Percentiles rank a stretch among this genome's conserved stretches.
These are phyloP conservation scores for Astatotilapia flaviijosephi DNA, from an alignment of 2,113 vertebrate genomes.

Conservation along the genomic window DNA sequence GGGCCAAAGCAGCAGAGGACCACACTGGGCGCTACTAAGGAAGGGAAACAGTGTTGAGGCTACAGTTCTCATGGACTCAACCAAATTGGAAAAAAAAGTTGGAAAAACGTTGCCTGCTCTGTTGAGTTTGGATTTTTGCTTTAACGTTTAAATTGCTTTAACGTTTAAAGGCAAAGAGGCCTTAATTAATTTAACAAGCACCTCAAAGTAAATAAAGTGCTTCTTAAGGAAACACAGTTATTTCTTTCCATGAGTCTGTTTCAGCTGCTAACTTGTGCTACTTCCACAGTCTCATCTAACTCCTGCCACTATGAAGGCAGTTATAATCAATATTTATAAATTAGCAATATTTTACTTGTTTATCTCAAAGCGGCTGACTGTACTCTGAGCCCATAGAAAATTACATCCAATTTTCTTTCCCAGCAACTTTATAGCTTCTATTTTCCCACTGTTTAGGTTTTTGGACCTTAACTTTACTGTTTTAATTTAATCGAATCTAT, in stretches of 20 bases:
- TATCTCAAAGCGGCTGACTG: neutral
- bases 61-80: neutral
- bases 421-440: neutral
- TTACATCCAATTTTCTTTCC: neutral
- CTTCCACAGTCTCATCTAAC: neutral
- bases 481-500: neutral
- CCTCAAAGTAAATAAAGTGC: neutral
- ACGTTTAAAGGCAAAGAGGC: neutral
- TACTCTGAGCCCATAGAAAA: neutral
- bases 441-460: neutral
- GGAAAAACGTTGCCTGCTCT: neutral
- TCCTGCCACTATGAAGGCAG: neutral
- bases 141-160: neutral
- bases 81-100: neutral
- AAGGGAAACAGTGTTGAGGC: neutral
- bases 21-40: neutral
- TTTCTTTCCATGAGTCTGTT: neutral
- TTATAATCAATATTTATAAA: neutral
- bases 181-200: neutral
- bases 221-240: neutral
- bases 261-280: neutral
- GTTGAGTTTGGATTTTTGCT: neutral
- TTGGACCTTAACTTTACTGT: neutral
- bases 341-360: neutral
- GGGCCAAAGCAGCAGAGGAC: neutral